A percentile compares a stretch with the other conserved stretches of the same genome.
These are phyloP conservation scores for Aleiodes alternator DNA, from an alignment of 2,888 invertebrate genomes.

Conservation along the genomic window DNA sequence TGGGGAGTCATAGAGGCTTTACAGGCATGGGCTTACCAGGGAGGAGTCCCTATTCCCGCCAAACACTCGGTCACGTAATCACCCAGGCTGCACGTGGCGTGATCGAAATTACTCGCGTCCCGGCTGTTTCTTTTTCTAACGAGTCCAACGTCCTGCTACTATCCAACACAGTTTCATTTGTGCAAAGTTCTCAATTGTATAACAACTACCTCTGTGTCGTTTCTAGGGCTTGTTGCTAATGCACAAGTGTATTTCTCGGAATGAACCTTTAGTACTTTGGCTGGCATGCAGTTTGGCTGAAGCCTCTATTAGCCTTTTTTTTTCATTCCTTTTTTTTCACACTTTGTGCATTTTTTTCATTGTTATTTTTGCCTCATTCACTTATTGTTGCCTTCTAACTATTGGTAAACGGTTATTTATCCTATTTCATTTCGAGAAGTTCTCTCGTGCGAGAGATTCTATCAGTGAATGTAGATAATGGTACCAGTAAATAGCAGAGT, in stretches of 20 bases:
- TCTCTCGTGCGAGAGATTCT: background rate
- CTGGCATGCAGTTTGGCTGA: slow-evolving; percentile 29
- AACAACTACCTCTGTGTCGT: slow-evolving; percentile 35
- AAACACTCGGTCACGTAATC: slow-evolving; percentile 46
- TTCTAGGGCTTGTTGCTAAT: slow-evolving; percentile 48
- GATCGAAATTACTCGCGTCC: slow-evolving; percentile 56
- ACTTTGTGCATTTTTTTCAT: slow-evolving; percentile 13
- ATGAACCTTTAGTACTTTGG: slow-evolving; percentile 40
- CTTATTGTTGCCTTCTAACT: slow-evolving; percentile 13
- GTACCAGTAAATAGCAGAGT: background rate
- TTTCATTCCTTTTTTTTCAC: slow-evolving; percentile 25
- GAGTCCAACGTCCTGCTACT: slow-evolving; percentile 36
- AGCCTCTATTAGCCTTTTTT: slow-evolving; percentile 25
- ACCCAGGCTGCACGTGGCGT: slow-evolving; percentile 49
- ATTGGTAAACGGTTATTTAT: slow-evolving; percentile 17
- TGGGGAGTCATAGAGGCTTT: slow-evolving; percentile 21
- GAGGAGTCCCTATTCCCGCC: slow-evolving; percentile 47
- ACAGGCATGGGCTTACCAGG: background rate
- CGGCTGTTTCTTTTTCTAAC: slow-evolving; percentile 40
- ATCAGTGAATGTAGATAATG: slow-evolving; percentile 8
- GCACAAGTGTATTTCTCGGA: slow-evolving; percentile 55
- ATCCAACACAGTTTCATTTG: slow-evolving; percentile 45
- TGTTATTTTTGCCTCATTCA: slow-evolving; percentile 25
- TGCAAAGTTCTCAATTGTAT: slow-evolving; percentile 48
- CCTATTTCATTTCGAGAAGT: slow-evolving; percentile 8